Percentiles rank a stretch among this genome's conserved stretches.
These are phyloP conservation scores for Sarcophilus harrisii DNA, from an alignment of 2,797 vertebrate genomes.

Conservation along the genomic window DNA sequence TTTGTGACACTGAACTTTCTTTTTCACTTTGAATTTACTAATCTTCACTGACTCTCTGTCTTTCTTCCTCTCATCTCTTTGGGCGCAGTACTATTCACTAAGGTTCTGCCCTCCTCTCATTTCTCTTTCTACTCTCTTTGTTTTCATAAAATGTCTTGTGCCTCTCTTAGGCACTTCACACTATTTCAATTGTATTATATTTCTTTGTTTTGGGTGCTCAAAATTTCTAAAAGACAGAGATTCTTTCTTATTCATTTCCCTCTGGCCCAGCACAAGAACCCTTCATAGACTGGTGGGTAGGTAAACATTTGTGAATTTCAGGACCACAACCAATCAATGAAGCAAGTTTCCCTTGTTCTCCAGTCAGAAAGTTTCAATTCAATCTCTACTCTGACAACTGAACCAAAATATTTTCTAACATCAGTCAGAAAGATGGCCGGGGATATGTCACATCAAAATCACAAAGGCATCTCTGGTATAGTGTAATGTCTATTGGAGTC, in stretches of 20 bases:
- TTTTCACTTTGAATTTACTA: neutral
- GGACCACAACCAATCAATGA: neutral
- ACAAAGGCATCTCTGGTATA: neutral
- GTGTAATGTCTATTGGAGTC: neutral
- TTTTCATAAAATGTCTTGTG: neutral
- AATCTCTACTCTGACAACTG: neutral
- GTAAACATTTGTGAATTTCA: neutral
- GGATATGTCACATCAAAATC: neutral
- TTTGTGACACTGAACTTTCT: neutral
- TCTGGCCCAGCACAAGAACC: neutral
- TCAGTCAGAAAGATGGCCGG: neutral
- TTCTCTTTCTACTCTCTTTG: neutral
- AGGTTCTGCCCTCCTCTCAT: neutral
- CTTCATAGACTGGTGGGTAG: neutral
- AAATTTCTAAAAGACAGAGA: neutral
- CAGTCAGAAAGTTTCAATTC: neutral
- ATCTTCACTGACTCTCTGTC: neutral
- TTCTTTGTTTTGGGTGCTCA: neutral
- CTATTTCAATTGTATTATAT: neutral
- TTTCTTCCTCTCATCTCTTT: neutral
- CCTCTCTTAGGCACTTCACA: neutral
- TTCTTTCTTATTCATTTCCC: neutral
- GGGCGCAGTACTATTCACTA: neutral
- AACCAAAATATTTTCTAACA: neutral
- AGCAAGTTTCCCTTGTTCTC: neutral